Evolutionary conservation across 2,888 invertebrate species (phyloP).

Genomic region (Lissonota sp.): DNA sequence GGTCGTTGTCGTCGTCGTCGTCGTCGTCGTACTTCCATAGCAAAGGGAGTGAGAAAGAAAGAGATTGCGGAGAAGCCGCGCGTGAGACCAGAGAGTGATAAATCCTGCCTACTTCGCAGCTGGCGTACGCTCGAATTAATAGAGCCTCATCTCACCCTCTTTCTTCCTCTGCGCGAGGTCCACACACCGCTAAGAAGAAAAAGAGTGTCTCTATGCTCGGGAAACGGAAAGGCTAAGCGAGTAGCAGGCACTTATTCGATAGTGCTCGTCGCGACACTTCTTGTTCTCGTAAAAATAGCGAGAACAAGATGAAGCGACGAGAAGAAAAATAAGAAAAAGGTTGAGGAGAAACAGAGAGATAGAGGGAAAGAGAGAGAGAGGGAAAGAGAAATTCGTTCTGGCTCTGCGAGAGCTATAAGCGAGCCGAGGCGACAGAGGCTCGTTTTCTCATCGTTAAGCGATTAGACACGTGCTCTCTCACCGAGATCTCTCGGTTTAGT

Average conservation of each 20-base stretch:
- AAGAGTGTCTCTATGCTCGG: conserved; percentile 5
- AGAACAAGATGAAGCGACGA: conserved; percentile 46
- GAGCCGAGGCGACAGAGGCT: conserved; percentile 52
- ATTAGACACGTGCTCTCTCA: conserved; percentile 69
- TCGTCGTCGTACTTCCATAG: conserved; percentile 52
- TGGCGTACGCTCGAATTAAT: conserved; percentile 67
- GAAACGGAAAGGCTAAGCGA: conserved; percentile 56
- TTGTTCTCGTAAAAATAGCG: conserved; percentile 60
- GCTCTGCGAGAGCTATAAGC: conserved; percentile 17
- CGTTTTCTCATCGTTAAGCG: conserved; percentile 78
- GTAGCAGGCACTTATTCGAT: conserved; percentile 61
- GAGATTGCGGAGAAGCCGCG: conserved; percentile 54
- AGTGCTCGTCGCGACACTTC: conserved; percentile 54
- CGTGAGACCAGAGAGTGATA: conserved; percentile 63
- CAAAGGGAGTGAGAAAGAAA: conserved; percentile 11
- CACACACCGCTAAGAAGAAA: conserved; percentile 17
- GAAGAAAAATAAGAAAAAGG: conserved; percentile 24
- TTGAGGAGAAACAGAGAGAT: conserved; percentile 1
- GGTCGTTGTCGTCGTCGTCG: conserved; percentile 53
- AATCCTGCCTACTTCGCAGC: conserved; percentile 67
- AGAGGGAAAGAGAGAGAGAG: conserved; percentile 8
- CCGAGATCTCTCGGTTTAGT: conserved; percentile 22
- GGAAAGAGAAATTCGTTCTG: conserved; percentile 35
- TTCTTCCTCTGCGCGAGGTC: conserved; percentile 10
- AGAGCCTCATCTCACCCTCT: conserved; percentile 49